Conservation (phyloP, 2,113 vertebrate genomes). For the Gobio gobio region DNA sequence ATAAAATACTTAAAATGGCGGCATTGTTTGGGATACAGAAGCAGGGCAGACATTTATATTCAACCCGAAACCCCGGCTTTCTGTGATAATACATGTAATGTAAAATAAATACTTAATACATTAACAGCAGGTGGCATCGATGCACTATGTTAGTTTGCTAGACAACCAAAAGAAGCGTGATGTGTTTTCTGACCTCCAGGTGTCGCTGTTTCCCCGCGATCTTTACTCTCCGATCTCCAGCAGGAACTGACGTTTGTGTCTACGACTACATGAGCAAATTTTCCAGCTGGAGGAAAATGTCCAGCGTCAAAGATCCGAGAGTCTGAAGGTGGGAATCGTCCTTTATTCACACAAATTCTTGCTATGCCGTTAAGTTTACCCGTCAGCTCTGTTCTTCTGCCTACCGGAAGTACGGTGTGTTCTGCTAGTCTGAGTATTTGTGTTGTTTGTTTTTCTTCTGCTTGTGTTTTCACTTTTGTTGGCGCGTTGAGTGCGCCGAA, state of each 20-base stretch:
- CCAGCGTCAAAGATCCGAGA: slow-evolving; percentile 66
- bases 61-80: too few species aligned
- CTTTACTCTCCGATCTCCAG: slow-evolving; percentile 45
- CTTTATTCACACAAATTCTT: slow-evolving; percentile 33
- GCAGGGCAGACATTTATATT: too few species aligned
- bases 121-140: neutral
- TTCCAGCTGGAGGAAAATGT: slow-evolving; percentile 78
- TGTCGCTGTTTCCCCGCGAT: slow-evolving; percentile 57
- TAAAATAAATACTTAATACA: too few species aligned
- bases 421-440: neutral
- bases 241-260: slow-evolving; percentile 80
- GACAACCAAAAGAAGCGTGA: neutral
- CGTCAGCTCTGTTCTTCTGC: neutral
- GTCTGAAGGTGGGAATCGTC: slow-evolving; percentile 71
- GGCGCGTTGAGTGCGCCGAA: slow-evolving; percentile 30
- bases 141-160: neutral
- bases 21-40: too few species aligned
- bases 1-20: too few species aligned
- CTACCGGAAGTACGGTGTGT: neutral
- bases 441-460: slow-evolving; percentile 46
- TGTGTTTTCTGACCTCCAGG: slow-evolving; percentile 7
- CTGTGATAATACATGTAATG: too few species aligned
- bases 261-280: slow-evolving; percentile 72
- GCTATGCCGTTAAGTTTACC: neutral
- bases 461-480: slow-evolving; percentile 36